These are phyloP conservation scores for Netelia inedita DNA, from an alignment of 2,888 invertebrate genomes.

Conservation along the genomic window DNA sequence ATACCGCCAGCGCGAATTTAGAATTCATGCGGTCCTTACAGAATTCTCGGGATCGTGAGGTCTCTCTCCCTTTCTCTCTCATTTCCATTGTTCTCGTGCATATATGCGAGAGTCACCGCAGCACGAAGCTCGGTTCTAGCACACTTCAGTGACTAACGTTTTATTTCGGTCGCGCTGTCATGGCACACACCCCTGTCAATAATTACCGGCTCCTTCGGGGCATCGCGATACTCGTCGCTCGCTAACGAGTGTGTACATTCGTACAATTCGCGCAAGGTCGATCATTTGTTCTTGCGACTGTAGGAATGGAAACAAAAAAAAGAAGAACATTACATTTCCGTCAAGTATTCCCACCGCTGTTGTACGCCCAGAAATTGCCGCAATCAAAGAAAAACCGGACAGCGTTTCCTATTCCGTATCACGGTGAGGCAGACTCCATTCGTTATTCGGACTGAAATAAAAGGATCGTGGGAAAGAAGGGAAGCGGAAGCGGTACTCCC, in stretches of 20 bases:
- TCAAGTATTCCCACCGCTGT: background rate
- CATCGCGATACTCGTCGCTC: conserved; percentile 33
- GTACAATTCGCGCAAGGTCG: conserved; percentile 17
- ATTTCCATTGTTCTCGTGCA: conserved; percentile 55
- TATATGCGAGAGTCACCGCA: conserved; percentile 54
- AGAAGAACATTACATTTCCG: conserved; percentile 16
- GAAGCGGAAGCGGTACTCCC: conserved; percentile 59
- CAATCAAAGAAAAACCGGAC: conserved; percentile 61
- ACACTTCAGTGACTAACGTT: conserved; percentile 56
- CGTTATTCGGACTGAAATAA: conserved; percentile 66
- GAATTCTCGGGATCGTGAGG: conserved; percentile 69
- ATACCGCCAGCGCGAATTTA: conserved; percentile 78
- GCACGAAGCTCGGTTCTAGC: conserved; percentile 36
- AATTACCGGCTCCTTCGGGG: conserved; percentile 64
- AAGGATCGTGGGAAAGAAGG: conserved; percentile 65
- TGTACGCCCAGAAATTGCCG: conserved; percentile 56
- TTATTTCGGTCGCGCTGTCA: conserved; percentile 55
- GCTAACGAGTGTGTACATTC: conserved; percentile 58
- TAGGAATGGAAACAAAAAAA: conserved; percentile 20
- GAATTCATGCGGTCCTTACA: conserved; percentile 83
- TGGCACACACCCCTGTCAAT: conserved; percentile 55
- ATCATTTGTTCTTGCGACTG: conserved; percentile 31
- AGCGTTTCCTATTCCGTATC: conserved; percentile 52
- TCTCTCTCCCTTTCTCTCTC: conserved; percentile 21
- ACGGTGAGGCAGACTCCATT: conserved; percentile 53